Conservation (phyloP, 2,888 invertebrate species). For the Amphipyra berbera region DNA sequence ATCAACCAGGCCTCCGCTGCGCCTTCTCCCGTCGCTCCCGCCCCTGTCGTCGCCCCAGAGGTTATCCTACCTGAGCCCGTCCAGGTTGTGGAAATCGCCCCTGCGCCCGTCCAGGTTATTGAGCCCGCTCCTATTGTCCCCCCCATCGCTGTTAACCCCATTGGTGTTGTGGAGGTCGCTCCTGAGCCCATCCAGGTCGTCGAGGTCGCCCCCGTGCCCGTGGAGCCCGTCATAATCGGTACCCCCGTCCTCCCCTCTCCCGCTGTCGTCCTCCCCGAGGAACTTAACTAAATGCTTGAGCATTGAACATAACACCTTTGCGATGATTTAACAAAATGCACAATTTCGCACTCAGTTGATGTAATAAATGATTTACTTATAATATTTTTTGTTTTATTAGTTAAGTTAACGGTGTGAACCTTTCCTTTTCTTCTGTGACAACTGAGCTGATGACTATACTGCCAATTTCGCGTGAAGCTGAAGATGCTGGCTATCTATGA, state of each 20-base stretch:
- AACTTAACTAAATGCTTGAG: constrained; percentile 56
- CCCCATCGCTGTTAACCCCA: constrained; percentile 25
- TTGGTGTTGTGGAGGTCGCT: constrained; percentile 14
- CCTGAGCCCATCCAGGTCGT: constrained; percentile 25
- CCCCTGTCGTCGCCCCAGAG: neutral
- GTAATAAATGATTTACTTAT: constrained; percentile 14
- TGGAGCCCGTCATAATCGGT: constrained; percentile 56
- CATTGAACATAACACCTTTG: constrained; percentile 9
- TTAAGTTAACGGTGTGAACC: too few relatives aligned
- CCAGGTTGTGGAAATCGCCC: constrained; percentile 6
- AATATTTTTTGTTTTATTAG: constrained; percentile 7
- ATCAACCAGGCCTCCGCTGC: constrained; percentile 55
- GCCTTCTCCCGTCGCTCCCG: constrained; percentile 27
- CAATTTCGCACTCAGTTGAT: neutral
- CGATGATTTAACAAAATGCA: constrained; percentile 10
- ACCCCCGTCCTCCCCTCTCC: constrained; percentile 53
- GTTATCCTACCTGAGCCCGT: constrained; percentile 38
- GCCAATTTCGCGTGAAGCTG: too few relatives aligned
- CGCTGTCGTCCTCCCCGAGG: constrained; percentile 59
- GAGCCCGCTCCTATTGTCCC: constrained; percentile 18
- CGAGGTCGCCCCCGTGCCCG: constrained; percentile 44
- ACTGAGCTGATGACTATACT: too few relatives aligned
- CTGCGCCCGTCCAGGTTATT: constrained; percentile 31
- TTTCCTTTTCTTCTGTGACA: too few relatives aligned
- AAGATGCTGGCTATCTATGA: too few relatives aligned